Percentiles rank a stretch among this genome's conserved stretches.
Evolutionary conservation across 2,888 invertebrate genomes (phyloP).

Genomic region (Caradrina clavipalpis): DNA sequence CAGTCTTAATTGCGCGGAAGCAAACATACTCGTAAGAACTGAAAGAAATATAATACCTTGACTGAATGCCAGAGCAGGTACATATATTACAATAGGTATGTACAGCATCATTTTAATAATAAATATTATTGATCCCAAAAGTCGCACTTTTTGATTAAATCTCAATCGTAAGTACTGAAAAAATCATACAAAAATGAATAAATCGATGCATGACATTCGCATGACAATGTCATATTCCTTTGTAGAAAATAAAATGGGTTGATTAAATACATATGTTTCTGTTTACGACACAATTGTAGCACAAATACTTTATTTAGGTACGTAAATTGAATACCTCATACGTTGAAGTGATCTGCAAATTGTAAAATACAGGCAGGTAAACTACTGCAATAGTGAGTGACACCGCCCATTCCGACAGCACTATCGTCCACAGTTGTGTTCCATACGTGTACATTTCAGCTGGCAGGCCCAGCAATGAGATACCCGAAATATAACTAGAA

Average conservation of each 20-base stretch:
- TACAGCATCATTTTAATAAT: slow-evolving; percentile 94
- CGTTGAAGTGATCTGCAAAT: slow-evolving; percentile 93
- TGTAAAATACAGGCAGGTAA: slow-evolving; percentile 94
- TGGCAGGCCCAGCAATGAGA: slow-evolving; percentile 93
- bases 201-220: background rate
- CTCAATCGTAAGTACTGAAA: slow-evolving; percentile 93
- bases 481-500: slow-evolving; percentile 94
- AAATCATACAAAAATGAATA: slow-evolving; percentile 34
- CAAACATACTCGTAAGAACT: slow-evolving; percentile 6
- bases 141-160: slow-evolving; percentile 92
- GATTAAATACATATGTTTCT: background rate
- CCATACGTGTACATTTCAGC: slow-evolving; percentile 95
- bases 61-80: slow-evolving; percentile 96
- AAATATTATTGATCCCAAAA: slow-evolving; percentile 93
- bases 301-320: slow-evolving; percentile 8
- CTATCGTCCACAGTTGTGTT: slow-evolving; percentile 93
- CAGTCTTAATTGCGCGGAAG: slow-evolving; percentile 19
- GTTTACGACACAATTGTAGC: slow-evolving; percentile 1
- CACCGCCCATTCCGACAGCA: slow-evolving; percentile 92
- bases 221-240: slow-evolving; percentile 11
- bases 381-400: slow-evolving; percentile 92
- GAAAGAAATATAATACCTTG: slow-evolving; percentile 90
- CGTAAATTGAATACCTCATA: slow-evolving; percentile 91
- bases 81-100: slow-evolving; percentile 96
- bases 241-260: slow-evolving; percentile 1